Evolutionary conservation across 2,888 invertebrate species (phyloP), one percentile per base, ranked within the genome.

Genomic region (Oscheius myriophilus): DNA sequence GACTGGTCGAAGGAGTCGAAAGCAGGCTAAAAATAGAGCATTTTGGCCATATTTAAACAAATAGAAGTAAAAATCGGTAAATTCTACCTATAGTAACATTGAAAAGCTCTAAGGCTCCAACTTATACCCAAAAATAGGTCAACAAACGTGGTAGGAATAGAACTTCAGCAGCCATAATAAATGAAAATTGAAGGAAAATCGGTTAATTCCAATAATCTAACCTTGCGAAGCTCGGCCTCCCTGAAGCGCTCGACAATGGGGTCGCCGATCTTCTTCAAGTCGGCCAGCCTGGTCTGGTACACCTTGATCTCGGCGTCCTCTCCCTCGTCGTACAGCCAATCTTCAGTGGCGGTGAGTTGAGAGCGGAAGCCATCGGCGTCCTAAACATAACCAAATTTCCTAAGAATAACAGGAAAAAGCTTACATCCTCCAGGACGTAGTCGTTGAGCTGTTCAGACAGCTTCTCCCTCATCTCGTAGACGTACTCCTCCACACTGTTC

Each of bases 311-410:
- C 92, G 87, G 95, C 93, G 86, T 96, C 93, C 87, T 96, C 96
- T 3, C 98, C 98, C 70, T 93, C 93, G 84, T 96, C 96, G 86
- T 98, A 99, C 21, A 98, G 89, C 98, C 98, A 98, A 87, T 93
- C 92, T 88, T 97, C 97, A 82, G 95, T 92, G 23, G 92, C 91
- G 84, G 93, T 93, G 43, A 98, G 90, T 77, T 91, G 90, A 9
- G 80, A 75, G 18, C 83, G 84, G 70, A 90, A 84, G 3, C 73
- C 69, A 0, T 83, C 82, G 46, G 84, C 82, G 6, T 85, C 86
- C 83, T 85, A 63, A 43, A 76, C 69, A 42, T 52, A 64, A 14
- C 68, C 42, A 42, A n/a, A 46, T 54, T 18, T 49, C 2, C 18
- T 21, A 21, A 77, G 45, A 26, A 64, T 39, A 25, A 51, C 18